Evolutionary conservation across 2,113 vertebrate genomes (phyloP).

Genomic region (Forbesichthys agassizii): DNA sequence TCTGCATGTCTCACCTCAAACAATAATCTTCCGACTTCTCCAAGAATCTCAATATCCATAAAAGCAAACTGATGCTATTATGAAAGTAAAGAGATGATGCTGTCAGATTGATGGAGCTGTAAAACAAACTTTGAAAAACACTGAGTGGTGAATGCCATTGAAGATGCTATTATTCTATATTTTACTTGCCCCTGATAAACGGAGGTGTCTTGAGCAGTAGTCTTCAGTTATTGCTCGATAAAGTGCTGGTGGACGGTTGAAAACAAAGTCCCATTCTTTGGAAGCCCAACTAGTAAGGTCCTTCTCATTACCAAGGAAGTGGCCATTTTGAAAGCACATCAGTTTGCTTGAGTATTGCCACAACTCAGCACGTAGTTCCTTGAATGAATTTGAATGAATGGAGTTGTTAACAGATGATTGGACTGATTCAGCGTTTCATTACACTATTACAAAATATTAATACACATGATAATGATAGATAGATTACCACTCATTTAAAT

Average conservation of each 20-base stretch:
- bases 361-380: conserved; percentile 84
- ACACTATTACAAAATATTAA: conserved; percentile 6
- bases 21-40: conserved; percentile 77
- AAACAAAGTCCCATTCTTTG: conserved; percentile 72
- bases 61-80: conserved; percentile 81
- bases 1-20: conserved; percentile 81
- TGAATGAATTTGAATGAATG: conserved; percentile 15
- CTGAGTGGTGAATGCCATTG: background rate
- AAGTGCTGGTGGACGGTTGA: conserved; percentile 67
- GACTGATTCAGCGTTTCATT: conserved; percentile 32
- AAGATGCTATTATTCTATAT: background rate
- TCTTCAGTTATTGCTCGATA: conserved; percentile 78
- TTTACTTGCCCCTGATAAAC: conserved; percentile 78
- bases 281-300: conserved; percentile 80
- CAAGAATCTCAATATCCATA: conserved; percentile 80
- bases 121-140: background rate
- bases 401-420: conserved; percentile 35
- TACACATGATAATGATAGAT: no score
- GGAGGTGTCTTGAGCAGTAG: conserved; percentile 78
- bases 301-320: conserved; percentile 81
- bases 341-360: conserved; percentile 80
- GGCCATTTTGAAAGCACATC: conserved; percentile 83
- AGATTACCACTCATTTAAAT: background rate
- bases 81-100: conserved; percentile 13
- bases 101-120: background rate